phyloP scores from a whole-genome alignment of 2,888 invertebrate genomes.

The Protodeltote pygarga region DNA sequence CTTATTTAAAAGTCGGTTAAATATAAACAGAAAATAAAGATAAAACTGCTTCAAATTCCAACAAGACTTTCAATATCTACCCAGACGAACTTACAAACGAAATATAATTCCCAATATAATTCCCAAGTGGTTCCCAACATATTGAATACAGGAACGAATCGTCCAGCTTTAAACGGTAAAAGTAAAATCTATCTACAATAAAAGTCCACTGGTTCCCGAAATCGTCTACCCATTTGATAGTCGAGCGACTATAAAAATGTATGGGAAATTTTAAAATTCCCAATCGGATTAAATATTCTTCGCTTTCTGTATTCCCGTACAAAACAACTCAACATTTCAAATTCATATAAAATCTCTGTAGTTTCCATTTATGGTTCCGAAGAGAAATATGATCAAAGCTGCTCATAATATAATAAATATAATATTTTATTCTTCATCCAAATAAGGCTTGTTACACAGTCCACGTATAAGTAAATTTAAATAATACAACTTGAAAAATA shows the following conservation, averaged over 20 bases:
- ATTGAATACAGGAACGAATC: constrained; percentile 28
- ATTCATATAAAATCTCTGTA: constrained; percentile 1
- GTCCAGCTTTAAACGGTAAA: constrained; percentile 28
- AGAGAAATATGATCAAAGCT: no score
- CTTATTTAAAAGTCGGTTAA: no score
- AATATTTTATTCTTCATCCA: no score
- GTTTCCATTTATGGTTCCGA: no score
- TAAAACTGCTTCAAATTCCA: no score
- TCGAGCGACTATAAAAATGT: constrained; percentile 12
- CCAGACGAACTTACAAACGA: constrained; percentile 9
- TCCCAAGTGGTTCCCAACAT: constrained; percentile 15
- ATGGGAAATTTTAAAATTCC: constrained; percentile 17
- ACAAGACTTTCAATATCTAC: constrained; percentile 1
- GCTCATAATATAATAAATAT: no score
- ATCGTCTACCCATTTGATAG: constrained; percentile 23
- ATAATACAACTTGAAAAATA: no score
- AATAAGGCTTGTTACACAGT: no score
- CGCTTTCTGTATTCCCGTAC: no score
- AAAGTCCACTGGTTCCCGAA: constrained; percentile 28
- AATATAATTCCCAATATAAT: no score
- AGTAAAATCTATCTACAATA: constrained; percentile 29
- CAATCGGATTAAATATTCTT: not conserved
- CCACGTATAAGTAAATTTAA: no score
- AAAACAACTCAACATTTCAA: not conserved
- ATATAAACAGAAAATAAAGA: no score